phyloP scores from a whole-genome alignment of 2,888 invertebrate species.

The Pandemis cinnamomeana region DNA sequence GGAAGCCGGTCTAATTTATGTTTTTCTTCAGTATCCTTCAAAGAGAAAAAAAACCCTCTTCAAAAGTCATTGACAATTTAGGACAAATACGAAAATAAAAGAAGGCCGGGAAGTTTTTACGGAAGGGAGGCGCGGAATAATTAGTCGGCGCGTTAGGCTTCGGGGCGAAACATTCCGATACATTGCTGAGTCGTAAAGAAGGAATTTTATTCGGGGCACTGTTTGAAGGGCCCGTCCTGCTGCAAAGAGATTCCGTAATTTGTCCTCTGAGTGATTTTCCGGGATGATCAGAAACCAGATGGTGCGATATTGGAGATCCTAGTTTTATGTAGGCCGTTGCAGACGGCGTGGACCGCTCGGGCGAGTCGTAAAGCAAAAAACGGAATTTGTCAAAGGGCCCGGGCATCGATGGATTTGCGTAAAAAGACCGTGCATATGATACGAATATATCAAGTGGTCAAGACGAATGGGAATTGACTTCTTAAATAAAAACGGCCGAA shows the following conservation, averaged over 20 bases:
- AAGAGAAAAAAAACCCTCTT: slow-evolving; percentile 57
- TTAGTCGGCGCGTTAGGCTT: slow-evolving; percentile 58
- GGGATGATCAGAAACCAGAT: slow-evolving; percentile 75
- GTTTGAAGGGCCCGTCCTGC: slow-evolving; percentile 52
- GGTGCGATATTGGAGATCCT: slow-evolving; percentile 75
- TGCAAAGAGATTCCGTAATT: slow-evolving; percentile 71
- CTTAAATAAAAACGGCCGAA: slow-evolving; percentile 9
- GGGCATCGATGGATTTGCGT: slow-evolving; percentile 42
- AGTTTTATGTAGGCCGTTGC: slow-evolving; percentile 72
- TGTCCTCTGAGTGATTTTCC: slow-evolving; percentile 73
- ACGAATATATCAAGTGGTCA: slow-evolving; percentile 40
- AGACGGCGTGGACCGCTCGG: slow-evolving; percentile 62
- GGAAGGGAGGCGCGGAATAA: slow-evolving; percentile 62
- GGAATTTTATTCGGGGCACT: slow-evolving; percentile 55
- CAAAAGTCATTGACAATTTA: slow-evolving; percentile 75
- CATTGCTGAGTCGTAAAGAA: slow-evolving; percentile 64
- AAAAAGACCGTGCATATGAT: slow-evolving; percentile 32
- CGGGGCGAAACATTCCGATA: slow-evolving; percentile 52
- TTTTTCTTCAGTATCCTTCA: slow-evolving; percentile 53
- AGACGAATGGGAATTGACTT: slow-evolving; percentile 21
- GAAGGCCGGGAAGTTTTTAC: slow-evolving; percentile 49
- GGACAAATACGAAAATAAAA: slow-evolving; percentile 67
- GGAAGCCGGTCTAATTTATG: slow-evolving; percentile 67
- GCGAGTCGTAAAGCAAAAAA: slow-evolving; percentile 71
- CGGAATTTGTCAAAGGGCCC: slow-evolving; percentile 65